Base-by-base conservation (phyloP, 2,113 vertebrate genomes). In the Centrocercus urophasianus region DNA sequence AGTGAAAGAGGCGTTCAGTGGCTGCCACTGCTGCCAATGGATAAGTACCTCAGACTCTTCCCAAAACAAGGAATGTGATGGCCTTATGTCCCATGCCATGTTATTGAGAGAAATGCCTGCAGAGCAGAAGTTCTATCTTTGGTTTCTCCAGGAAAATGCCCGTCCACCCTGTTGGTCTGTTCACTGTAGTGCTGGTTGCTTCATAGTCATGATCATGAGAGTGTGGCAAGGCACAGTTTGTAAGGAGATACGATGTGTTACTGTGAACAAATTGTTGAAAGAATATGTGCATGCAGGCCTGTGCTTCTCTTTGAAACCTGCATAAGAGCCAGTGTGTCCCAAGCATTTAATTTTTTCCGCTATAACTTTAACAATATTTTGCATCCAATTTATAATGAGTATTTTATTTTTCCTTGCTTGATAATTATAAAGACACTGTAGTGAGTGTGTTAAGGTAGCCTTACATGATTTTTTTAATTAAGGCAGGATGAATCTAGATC, bases 301-400 rank as follows among this genome's bases (percentile, higher is more conserved):
- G 10, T 71, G 30, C 25, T 52, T 80, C 45, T 74, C 9, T 38
- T 83, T 83, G 16, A 72, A 54, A 47, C 28, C 7, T 21, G 72
- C 8, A 2, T 86, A 59, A 65, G 54, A 32, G 21, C 21, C 5
- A 15, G 20, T 48, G 28, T 54, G 15, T 92, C 61, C 81, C 45
- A 78, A 71, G 54, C 14, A 0, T 0, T 32, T 80, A 19, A 2
- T 13, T 86, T 81, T 54, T 13, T 5, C 34, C 10, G 2, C 3
- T 2, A 21, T 8, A 47, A 18, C 1, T n/a, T 27, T 28, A 28
- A 28, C 27, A 28, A 16, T 28, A 54, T 28, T 54, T 54, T 54
- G 27, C 52, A 54, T 30, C 27, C 52, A 17, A 17, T 30, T 54
- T 54, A 54, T 30, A 54, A 30, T 15, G 52, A 54, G 27, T 54